These are phyloP conservation scores for Pica pica DNA, from an alignment of 2,113 vertebrate genomes.

Conservation along the genomic window DNA sequence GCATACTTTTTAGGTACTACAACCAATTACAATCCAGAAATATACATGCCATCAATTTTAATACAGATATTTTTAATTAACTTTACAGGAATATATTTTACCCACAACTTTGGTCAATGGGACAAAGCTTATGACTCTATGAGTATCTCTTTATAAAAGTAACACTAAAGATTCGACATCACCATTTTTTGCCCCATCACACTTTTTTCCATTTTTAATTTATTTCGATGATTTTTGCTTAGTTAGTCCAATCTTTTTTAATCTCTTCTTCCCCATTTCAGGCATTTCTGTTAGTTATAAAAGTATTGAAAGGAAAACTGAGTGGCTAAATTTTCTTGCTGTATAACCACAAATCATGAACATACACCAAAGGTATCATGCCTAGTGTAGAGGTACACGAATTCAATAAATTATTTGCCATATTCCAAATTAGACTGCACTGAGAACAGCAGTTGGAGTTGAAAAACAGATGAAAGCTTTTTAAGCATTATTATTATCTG, in stretches of 20 bases:
- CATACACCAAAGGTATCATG: slow-evolving; percentile 13
- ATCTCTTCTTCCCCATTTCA: neutral
- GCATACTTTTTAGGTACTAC: neutral
- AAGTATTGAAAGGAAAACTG: slow-evolving; percentile 12
- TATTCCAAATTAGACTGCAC: neutral
- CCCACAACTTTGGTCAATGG: neutral
- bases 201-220: neutral
- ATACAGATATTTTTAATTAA: neutral
- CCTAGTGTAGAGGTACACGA: neutral
- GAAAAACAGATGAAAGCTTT: slow-evolving; percentile 15
- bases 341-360: neutral
- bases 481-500: neutral
- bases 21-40: neutral
- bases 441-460: slow-evolving; percentile 20
- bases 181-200: neutral
- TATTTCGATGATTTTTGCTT: neutral
- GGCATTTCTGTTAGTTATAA: neutral
- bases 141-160: neutral
- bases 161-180: neutral
- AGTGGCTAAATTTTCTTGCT: slow-evolving; percentile 17
- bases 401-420: slow-evolving; percentile 22
- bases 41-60: neutral
- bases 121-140: neutral
- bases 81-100: neutral
- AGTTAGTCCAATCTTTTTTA: neutral